Conservation (phyloP, 2,113 vertebrate species). For the Sturnira hondurensis region DNA sequence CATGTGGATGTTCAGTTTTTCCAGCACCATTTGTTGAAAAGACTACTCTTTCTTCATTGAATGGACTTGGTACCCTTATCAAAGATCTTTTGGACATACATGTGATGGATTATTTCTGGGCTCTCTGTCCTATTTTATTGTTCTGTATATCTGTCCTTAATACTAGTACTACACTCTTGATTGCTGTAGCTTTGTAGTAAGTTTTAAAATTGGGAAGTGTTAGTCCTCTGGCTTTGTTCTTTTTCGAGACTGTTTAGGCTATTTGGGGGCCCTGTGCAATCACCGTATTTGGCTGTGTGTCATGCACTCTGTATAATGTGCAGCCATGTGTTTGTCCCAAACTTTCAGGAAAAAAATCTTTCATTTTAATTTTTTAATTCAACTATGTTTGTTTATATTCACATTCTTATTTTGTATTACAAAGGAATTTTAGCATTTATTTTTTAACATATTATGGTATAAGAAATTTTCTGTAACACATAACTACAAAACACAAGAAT, state of each 20-base stretch:
- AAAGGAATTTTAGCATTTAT: too few species aligned
- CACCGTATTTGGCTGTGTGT: background rate
- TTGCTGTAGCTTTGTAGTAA: background rate
- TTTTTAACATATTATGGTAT: too few species aligned
- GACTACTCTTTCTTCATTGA: background rate
- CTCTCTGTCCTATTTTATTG: background rate
- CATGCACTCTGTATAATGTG: too few species aligned
- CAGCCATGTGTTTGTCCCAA: too few species aligned
- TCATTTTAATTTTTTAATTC: too few species aligned
- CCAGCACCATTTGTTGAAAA: background rate
- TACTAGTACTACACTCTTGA: background rate
- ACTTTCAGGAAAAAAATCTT: too few species aligned
- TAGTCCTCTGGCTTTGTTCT: background rate
- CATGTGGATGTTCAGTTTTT: background rate
- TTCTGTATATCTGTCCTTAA: background rate
- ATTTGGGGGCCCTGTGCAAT: background rate
- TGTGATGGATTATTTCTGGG: background rate
- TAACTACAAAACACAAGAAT: too few species aligned
- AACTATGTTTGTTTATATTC: too few species aligned
- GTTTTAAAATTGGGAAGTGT: background rate
- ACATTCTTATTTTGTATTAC: too few species aligned
- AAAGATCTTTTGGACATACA: background rate
- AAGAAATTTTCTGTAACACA: too few species aligned
- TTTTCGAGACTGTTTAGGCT: conserved; percentile 1
- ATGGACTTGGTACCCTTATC: background rate